phyloP scores from a whole-genome alignment of 1,140 invertebrate species.

The Halictus rubicundus region DNA sequence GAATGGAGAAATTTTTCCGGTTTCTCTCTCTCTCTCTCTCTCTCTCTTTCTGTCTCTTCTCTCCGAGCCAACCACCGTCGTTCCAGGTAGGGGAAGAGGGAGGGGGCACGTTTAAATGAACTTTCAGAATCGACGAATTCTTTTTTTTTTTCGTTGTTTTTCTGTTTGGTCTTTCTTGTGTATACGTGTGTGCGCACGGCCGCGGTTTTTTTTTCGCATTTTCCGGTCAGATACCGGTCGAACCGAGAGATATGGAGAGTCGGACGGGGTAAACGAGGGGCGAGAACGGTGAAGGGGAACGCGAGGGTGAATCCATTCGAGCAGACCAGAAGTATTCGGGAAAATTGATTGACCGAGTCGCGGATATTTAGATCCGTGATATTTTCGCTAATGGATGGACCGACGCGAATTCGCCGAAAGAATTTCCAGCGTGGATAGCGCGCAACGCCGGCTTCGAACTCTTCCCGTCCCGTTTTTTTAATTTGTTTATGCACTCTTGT shows the following conservation, averaged over 20 bases:
- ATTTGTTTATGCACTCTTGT: no score
- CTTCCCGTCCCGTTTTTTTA: no score
- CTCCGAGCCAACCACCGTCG: no score
- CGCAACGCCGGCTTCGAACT: no score
- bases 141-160: background rate
- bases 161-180: background rate
- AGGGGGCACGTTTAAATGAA: constrained; percentile 3
- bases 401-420: background rate
- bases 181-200: no score
- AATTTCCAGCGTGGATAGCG: no score
- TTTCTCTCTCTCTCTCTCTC: background rate
- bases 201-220: background rate
- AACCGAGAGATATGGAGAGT: background rate
- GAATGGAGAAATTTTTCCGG: constrained; percentile 15
- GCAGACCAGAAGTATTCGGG: background rate
- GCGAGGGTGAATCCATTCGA: background rate
- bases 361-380: background rate
- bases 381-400: background rate
- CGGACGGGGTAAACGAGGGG: background rate
- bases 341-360: constrained; percentile 7
- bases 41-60: background rate
- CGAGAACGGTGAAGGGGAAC: background rate
- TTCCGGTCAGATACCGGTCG: background rate
- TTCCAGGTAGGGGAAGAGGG: no score
- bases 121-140: constrained; percentile 10